phyloP scores from a whole-genome alignment of 2,113 vertebrate species.

The Guaruba guarouba region DNA sequence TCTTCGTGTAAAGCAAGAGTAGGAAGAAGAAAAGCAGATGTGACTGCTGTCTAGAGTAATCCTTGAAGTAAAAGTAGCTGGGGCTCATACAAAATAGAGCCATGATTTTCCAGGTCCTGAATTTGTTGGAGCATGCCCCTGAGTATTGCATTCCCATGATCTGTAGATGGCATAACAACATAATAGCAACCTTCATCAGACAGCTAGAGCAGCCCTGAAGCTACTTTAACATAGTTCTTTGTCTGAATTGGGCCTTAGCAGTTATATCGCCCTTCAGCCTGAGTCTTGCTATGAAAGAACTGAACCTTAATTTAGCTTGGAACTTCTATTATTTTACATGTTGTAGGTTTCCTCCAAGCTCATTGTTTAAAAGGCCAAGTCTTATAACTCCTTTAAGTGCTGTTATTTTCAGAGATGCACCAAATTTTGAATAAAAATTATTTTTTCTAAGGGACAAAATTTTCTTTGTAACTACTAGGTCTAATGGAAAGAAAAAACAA shows the following conservation, averaged over 20 bases:
- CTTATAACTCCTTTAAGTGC: background rate
- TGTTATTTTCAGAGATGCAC: background rate
- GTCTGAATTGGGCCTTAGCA: background rate
- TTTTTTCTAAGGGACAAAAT: background rate
- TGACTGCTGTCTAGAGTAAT: background rate
- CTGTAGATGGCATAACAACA: background rate
- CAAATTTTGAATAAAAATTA: background rate
- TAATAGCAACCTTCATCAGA: background rate
- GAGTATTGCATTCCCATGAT: background rate
- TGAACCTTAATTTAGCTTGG: background rate
- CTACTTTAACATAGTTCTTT: background rate
- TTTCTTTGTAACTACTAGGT: background rate
- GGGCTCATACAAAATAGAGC: background rate
- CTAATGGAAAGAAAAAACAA: background rate
- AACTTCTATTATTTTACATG: background rate
- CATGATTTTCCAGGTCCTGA: background rate
- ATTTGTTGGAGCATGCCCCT: background rate
- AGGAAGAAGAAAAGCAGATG: background rate
- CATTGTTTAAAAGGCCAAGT: background rate
- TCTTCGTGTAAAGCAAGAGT: background rate
- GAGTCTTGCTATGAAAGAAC: background rate
- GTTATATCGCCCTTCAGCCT: background rate
- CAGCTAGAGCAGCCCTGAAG: background rate
- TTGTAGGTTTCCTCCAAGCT: background rate
- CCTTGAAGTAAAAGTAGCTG: background rate